phyloP scores from a whole-genome alignment of 2,888 invertebrate species.

The Bibio marci region DNA sequence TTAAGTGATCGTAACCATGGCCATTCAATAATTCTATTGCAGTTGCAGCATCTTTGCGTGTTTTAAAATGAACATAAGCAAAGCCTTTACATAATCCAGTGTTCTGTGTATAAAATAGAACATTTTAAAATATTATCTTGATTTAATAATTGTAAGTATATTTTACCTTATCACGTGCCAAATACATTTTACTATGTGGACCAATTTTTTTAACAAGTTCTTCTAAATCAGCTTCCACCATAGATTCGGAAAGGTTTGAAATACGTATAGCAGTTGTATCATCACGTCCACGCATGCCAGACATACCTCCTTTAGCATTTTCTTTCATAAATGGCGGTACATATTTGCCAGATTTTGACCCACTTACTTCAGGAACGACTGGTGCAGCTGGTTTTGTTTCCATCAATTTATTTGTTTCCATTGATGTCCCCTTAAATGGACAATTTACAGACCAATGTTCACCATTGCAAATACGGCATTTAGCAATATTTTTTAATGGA shows the following conservation, averaged over 20 bases:
- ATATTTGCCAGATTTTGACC: conserved; percentile 40
- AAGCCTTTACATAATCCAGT: conserved; percentile 89
- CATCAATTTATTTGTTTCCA: conserved; percentile 45
- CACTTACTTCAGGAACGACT: conserved; percentile 7
- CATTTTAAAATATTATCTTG: conserved; percentile 5
- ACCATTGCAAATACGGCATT: conserved; percentile 80
- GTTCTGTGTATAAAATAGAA: conserved; percentile 32
- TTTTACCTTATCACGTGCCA: conserved; percentile 79
- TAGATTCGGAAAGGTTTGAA: conserved; percentile 92
- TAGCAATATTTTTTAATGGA: conserved; percentile 56
- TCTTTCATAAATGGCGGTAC: conserved; percentile 82
- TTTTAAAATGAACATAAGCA: conserved; percentile 94
- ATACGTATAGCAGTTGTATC: conserved; percentile 89
- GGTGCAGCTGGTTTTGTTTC: conserved; percentile 34
- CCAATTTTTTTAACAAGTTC: conserved; percentile 92
- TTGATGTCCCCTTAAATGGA: conserved; percentile 87
- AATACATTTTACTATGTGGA: conserved; percentile 78
- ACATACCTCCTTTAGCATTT: conserved; percentile 54
- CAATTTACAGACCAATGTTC: conserved; percentile 98
- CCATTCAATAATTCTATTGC: conserved; percentile 83
- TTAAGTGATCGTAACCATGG: conserved; percentile 94
- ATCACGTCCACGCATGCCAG: conserved; percentile 48
- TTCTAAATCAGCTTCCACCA: conserved; percentile 86
- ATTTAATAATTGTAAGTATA: background rate
- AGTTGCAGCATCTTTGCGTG: conserved; percentile 74